Evolutionary conservation across 2,113 vertebrate species (phyloP).

Genomic region (Pelecanus crispus): DNA sequence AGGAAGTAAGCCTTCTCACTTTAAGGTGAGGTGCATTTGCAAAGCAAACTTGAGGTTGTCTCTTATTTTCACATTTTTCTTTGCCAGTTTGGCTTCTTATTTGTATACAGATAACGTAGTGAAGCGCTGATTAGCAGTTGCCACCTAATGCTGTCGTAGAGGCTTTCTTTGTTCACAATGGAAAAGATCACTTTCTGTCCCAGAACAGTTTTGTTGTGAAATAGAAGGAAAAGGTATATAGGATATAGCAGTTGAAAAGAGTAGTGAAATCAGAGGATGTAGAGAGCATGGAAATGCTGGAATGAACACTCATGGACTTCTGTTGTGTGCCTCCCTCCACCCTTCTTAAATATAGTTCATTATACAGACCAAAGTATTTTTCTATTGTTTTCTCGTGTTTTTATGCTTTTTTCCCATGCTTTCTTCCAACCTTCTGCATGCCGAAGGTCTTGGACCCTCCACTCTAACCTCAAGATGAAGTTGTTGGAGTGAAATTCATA

Average conservation of each 20-base stretch:
- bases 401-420: not conserved
- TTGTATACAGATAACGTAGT: not conserved
- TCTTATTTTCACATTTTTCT: not conserved
- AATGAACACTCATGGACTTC: not conserved
- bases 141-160: not conserved
- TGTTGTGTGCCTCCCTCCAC: not conserved
- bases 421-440: not conserved
- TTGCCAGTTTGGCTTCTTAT: not conserved
- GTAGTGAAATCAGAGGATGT: not conserved
- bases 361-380: not conserved
- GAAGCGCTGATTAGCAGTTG: not conserved
- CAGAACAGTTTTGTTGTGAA: not conserved
- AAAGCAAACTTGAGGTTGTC: not conserved
- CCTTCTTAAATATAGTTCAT: not conserved
- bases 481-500: not conserved
- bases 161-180: not conserved
- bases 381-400: not conserved
- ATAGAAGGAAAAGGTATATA: not conserved
- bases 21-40: not conserved
- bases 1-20: not conserved
- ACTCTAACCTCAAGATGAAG: not conserved
- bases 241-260: not conserved
- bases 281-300: not conserved
- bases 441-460: not conserved
- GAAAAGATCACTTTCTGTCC: not conserved